Base-by-base conservation (phyloP, 2,888 invertebrate species). In the Thera obeliscata region DNA sequence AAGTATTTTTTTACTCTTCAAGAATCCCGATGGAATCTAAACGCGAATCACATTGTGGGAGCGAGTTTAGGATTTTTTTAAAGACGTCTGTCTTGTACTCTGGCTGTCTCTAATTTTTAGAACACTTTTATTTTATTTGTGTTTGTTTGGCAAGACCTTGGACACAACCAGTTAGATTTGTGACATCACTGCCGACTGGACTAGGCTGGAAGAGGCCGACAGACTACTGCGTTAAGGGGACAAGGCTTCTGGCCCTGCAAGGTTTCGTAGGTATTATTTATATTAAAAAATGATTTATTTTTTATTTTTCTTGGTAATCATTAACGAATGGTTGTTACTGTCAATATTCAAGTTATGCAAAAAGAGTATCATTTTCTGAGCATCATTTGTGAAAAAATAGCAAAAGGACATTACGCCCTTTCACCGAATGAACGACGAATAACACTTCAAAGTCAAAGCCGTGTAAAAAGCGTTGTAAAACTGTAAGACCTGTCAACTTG, bases 31-130 rank as follows among this genome's bases (percentile, higher is more conserved):
- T 81, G 81, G 84, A 87, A 87, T 88, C 87, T 88, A 86, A 88
- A 85, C 86, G 88, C 87, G 87, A 83, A 86, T 87, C 87, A 80
- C 86, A 84, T 84, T 87, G 87, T 89, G 86, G 83, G 86, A 88
- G 83, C 82, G 81, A 76, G 74, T 74, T 78, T 83, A 83, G 80
- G 79, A 76, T 80, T 78, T 80, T 79, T 77, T 68, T 43, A 50
- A 61, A 43, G 66, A 65, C 62, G 74, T 69, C 76, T 73, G 77
- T 73, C 58, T 48, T 63, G 64, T 75, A 48, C 7, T 46, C 22
- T 12, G 48, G 58, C 36, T 22, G 64, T 12, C 55, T 58, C 59
- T 55, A 43, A 56, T 59, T 66, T 69, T 56, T 50, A 58, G 46
- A 48, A 35, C 41, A 7, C 5, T 41, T 41, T 41, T 41, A 41